Evolutionary conservation across 2,113 vertebrate genomes (phyloP).

Genomic region (Piprites chloris): DNA sequence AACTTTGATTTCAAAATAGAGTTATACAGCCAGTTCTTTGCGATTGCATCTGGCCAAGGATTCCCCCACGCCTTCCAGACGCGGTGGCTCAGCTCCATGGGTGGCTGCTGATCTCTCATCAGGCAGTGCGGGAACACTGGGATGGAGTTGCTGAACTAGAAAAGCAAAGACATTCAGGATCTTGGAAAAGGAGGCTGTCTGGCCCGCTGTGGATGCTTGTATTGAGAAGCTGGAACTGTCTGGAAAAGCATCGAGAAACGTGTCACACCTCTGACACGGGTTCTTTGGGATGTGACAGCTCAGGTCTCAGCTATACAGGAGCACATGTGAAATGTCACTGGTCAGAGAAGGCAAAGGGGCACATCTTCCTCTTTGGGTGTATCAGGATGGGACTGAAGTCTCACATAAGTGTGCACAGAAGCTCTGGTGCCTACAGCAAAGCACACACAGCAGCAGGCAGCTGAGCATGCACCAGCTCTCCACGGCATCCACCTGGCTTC

Average conservation of each 20-base stretch:
- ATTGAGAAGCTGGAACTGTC: not conserved
- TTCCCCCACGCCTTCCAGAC: not conserved
- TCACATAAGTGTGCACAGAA: not conserved
- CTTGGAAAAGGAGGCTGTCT: not conserved
- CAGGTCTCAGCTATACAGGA: not conserved
- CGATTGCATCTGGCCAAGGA: not conserved
- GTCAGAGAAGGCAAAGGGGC: not conserved
- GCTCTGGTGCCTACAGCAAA: not conserved
- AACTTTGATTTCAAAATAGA: not conserved
- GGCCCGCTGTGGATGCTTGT: not conserved
- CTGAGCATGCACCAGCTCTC: not conserved
- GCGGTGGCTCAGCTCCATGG: not conserved
- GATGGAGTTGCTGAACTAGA: not conserved
- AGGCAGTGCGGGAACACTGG: not conserved
- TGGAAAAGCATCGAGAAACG: not conserved
- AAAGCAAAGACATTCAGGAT: not conserved
- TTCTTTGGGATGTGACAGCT: not conserved
- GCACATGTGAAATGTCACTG: not conserved
- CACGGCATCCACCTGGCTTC: not conserved
- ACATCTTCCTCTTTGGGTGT: not conserved
- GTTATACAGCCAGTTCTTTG: not conserved
- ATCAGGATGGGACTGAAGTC: not conserved
- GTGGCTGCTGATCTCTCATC: not conserved
- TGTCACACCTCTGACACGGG: fast-evolving
- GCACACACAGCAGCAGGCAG: not conserved